These are phyloP conservation scores for Suricata suricatta DNA, from an alignment of 2,113 vertebrate genomes.

Conservation along the genomic window DNA sequence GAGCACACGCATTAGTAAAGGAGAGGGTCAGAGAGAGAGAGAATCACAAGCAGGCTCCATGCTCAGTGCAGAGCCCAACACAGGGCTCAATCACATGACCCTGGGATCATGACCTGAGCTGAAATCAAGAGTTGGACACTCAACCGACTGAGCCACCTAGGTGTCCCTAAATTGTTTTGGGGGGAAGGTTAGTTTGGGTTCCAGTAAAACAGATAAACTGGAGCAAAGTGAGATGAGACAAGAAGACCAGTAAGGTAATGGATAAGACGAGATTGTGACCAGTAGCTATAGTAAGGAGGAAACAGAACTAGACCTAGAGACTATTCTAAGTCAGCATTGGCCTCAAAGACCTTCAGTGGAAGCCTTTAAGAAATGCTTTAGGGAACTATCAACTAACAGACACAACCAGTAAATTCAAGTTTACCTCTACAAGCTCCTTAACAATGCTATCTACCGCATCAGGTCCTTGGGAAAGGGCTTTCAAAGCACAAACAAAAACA, in stretches of 20 bases:
- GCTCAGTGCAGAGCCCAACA: no score
- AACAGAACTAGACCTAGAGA: neutral
- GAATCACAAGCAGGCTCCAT: no score
- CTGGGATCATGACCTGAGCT: no score
- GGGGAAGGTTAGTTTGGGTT: neutral
- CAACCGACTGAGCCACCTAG: no score
- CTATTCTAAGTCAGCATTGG: fast-evolving
- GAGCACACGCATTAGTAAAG: no score
- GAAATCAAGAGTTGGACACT: no score
- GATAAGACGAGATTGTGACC: neutral
- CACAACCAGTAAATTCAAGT: no score
- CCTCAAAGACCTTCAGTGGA: neutral
- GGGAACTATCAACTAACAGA: neutral
- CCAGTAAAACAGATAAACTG: neutral
- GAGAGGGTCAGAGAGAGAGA: no score
- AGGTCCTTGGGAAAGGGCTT: neutral
- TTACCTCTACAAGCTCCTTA: neutral
- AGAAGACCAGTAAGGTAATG: neutral
- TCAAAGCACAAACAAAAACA: neutral
- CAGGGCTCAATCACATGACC: no score
- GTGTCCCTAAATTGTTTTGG: neutral
- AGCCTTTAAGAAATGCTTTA: neutral
- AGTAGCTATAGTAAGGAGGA: neutral
- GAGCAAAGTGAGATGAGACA: neutral
- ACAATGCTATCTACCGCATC: neutral